A percentile compares a stretch with the other conserved stretches of the same genome.
Conservation (phyloP, 2,113 vertebrate species). For the Aplodontia rufa region DNA sequence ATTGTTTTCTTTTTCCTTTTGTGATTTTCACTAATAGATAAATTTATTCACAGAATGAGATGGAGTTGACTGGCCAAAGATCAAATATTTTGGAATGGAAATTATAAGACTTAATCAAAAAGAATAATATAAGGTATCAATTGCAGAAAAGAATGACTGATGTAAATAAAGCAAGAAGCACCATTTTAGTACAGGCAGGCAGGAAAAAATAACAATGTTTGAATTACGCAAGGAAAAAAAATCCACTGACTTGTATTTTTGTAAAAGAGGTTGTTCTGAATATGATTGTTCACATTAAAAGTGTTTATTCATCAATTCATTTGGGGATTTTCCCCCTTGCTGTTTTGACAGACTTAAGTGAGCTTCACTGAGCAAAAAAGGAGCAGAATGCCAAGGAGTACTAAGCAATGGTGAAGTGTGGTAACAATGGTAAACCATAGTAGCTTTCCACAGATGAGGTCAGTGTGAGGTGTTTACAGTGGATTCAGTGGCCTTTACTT, state of each 20-base stretch:
- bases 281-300: conserved; percentile 73
- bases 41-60: conserved; percentile 22
- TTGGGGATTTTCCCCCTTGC: conserved; percentile 76
- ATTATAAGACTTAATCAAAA: background rate
- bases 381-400: conserved; percentile 63
- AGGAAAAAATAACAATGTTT: conserved; percentile 58
- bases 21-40: conserved; percentile 42
- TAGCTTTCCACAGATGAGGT: conserved; percentile 45
- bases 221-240: conserved; percentile 66
- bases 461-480: background rate
- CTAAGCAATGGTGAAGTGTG: conserved; percentile 46
- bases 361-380: conserved; percentile 61
- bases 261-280: conserved; percentile 70
- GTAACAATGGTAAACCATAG: conserved; percentile 20
- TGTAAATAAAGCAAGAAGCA: conserved; percentile 68
- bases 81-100: conserved; percentile 6
- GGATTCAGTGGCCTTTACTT: conserved; percentile 4
- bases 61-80: conserved; percentile 32
- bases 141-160: conserved; percentile 28
- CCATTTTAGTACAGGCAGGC: conserved; percentile 54
- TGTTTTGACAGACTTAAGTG: conserved; percentile 78
- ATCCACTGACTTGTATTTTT: conserved; percentile 74
- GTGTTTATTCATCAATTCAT: conserved; percentile 76
- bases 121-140: background rate
- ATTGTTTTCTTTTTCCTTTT: conserved; percentile 6